Percentiles rank a stretch among this genome's conserved stretches.
Evolutionary conservation across 1,140 invertebrate species (phyloP).

Genomic region (Sipha flava): DNA sequence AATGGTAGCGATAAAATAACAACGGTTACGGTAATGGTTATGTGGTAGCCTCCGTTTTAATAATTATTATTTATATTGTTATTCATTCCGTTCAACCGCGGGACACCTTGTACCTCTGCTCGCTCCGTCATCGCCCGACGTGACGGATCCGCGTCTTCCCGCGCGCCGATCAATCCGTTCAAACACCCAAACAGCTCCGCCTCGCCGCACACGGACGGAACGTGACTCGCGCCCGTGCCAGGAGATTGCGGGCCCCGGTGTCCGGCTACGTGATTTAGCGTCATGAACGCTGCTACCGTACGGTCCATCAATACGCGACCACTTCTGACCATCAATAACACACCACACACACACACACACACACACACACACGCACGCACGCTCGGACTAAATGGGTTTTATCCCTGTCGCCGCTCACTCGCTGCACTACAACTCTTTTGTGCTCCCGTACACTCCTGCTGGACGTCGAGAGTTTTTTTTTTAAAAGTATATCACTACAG

Average conservation of each 20-base stretch:
- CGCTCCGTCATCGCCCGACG: no score
- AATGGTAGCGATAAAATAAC: no score
- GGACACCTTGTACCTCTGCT: no score
- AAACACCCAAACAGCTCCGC: no score
- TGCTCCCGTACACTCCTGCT: neutral
- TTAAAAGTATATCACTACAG: neutral
- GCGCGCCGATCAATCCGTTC: no score
- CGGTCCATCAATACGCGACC: neutral
- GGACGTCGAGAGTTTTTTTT: neutral
- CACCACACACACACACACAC: neutral
- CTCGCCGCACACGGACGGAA: neutral
- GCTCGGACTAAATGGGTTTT: conserved; percentile 1
- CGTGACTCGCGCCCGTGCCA: conserved; percentile 5
- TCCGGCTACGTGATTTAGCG: conserved; percentile 22
- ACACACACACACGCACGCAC: neutral
- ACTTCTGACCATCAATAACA: conserved; percentile 1
- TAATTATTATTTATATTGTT: no score
- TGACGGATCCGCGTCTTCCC: no score
- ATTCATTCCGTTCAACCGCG: no score
- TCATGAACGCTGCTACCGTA: neutral
- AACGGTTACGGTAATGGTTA: no score
- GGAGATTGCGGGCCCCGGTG: neutral
- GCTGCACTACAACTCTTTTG: neutral
- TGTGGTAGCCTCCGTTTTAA: no score
- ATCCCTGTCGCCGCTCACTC: neutral